Conservation (phyloP, 2,888 invertebrate species). For the Stratiomys singularior region DNA sequence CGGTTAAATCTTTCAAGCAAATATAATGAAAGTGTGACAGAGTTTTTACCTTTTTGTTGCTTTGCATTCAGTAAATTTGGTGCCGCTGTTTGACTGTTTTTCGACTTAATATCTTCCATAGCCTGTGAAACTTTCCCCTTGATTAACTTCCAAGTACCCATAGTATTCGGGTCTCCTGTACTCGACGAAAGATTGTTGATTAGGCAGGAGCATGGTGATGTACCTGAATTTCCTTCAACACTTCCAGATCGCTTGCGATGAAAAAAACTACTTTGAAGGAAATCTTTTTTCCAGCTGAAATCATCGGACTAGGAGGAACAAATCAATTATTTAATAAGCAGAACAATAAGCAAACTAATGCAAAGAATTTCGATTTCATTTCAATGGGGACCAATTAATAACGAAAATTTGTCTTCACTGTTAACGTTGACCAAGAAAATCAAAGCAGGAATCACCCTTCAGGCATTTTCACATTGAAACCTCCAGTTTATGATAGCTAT, state of each 20-base stretch:
- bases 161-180: slow-evolving; percentile 55
- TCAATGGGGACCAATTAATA: no score
- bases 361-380: no score
- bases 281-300: slow-evolving; percentile 51
- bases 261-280: slow-evolving; percentile 50
- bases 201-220: slow-evolving; percentile 56
- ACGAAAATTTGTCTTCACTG: no score
- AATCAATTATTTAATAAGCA: no score
- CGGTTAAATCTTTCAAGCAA: no score
- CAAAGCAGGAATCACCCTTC: no score
- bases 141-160: slow-evolving; percentile 64
- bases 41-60: neutral
- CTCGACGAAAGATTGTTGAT: slow-evolving; percentile 56
- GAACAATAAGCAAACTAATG: no score
- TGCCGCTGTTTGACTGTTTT: slow-evolving; percentile 55
- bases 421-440: no score
- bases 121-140: slow-evolving; percentile 65
- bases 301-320: slow-evolving; percentile 50
- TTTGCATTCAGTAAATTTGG: neutral
- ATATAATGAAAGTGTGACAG: neutral
- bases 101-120: slow-evolving; percentile 65
- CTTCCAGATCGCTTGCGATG: slow-evolving; percentile 59
- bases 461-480: no score
- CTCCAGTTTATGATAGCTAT: no score
- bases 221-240: slow-evolving; percentile 59